Percentiles rank a stretch among this genome's conserved stretches.
Conservation (phyloP, 2,888 invertebrate genomes). For the Gerris lacustris region DNA sequence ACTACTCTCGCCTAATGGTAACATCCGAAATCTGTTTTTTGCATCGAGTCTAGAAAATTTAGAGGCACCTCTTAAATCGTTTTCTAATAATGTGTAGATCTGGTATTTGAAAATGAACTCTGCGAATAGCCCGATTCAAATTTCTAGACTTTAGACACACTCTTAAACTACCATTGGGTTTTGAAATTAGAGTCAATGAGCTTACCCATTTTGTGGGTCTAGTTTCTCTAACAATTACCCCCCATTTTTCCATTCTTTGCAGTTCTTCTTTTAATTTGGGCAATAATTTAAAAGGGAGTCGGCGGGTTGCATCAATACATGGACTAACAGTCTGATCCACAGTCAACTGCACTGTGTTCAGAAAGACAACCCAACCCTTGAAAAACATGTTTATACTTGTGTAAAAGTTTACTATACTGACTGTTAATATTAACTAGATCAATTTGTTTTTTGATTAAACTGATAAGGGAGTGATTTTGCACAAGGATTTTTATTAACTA, state of each 20-base stretch:
- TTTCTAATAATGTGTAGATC: background rate
- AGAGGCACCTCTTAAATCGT: background rate
- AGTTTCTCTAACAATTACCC: background rate
- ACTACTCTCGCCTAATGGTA: slow-evolving; percentile 7
- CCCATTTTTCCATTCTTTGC: background rate
- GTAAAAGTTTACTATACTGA: background rate
- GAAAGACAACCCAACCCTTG: background rate
- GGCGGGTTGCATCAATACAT: background rate
- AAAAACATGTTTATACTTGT: background rate
- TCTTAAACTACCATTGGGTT: background rate
- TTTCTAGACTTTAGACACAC: slow-evolving; percentile 8
- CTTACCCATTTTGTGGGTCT: background rate
- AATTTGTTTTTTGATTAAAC: background rate
- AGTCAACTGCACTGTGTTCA: background rate
- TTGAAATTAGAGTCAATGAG: background rate
- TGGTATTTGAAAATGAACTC: slow-evolving; percentile 11
- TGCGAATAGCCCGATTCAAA: slow-evolving; percentile 4
- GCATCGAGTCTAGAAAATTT: slow-evolving; percentile 14
- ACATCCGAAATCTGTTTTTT: slow-evolving; percentile 11
- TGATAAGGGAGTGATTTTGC: background rate
- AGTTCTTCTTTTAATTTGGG: background rate
- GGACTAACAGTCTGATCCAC: background rate
- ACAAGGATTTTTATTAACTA: background rate
- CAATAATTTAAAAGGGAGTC: background rate
- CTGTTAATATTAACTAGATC: background rate